phyloP scores from a whole-genome alignment of 2,797 vertebrate genomes.

The Vipera ursinii region DNA sequence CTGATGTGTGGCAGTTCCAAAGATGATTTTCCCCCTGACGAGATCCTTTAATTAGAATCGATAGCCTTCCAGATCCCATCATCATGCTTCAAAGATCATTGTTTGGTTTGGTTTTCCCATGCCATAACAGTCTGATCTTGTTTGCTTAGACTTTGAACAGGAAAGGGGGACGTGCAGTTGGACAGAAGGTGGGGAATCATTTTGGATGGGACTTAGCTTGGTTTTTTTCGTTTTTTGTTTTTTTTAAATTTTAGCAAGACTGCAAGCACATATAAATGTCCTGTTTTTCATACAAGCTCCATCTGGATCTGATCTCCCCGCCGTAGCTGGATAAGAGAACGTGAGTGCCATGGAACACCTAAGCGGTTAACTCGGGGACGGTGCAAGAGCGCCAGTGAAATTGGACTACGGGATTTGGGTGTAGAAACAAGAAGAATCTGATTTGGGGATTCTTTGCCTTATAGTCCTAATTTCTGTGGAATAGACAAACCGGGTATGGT shows the following conservation, averaged over 20 bases:
- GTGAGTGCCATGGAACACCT: neutral
- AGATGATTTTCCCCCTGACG: too few species aligned
- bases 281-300: neutral
- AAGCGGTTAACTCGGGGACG: neutral
- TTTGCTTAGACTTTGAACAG: slow-evolving; percentile 28
- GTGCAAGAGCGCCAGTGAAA: neutral
- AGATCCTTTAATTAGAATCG: neutral
- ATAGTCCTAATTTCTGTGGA: neutral
- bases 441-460: neutral
- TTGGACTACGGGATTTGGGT: neutral
- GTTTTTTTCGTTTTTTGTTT: neutral
- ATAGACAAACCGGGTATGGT: neutral
- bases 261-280: neutral
- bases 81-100: neutral
- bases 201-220: neutral
- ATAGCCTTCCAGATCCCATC: neutral
- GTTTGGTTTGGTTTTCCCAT: too few species aligned
- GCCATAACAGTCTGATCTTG: neutral
- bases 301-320: neutral
- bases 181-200: neutral
- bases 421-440: too few species aligned
- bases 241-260: too few species aligned
- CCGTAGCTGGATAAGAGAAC: too few species aligned
- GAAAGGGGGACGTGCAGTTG: neutral
- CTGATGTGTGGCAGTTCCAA: neutral